Evolutionary conservation across 2,888 invertebrate species (phyloP).

Genomic region (Ectemnius lituratus): DNA sequence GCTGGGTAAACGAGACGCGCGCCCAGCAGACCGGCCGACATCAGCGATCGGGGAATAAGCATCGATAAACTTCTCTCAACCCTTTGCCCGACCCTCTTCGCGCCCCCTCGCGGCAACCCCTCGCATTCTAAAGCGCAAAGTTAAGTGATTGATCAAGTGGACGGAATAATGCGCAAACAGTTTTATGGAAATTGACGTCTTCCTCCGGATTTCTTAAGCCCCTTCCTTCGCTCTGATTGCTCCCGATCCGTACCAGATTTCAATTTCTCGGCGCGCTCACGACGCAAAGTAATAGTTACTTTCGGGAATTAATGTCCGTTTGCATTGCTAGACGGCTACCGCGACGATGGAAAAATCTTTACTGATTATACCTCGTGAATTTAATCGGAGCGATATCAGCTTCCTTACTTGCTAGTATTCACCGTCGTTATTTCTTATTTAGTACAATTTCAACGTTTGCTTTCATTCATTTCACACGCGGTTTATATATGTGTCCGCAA

Average conservation of each 20-base stretch:
- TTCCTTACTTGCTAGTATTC: too few relatives aligned
- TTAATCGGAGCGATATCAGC: too few relatives aligned
- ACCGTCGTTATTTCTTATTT: too few relatives aligned
- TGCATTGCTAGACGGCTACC: too few relatives aligned
- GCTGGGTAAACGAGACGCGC: constrained; percentile 52
- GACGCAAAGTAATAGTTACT: too few relatives aligned
- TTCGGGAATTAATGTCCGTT: too few relatives aligned
- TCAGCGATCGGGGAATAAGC: constrained; percentile 55
- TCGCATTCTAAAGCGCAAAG: constrained; percentile 8
- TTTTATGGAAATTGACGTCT: neutral
- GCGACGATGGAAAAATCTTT: neutral
- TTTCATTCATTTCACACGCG: too few relatives aligned
- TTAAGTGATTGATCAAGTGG: constrained; percentile 26
- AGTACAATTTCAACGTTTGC: too few relatives aligned
- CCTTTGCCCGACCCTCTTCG: constrained; percentile 7
- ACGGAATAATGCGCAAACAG: constrained; percentile 38
- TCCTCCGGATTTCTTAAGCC: neutral
- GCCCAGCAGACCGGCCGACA: constrained; percentile 54
- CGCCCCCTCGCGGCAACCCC: neutral
- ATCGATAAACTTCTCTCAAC: constrained; percentile 49
- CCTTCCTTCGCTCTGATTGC: neutral
- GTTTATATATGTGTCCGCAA: too few relatives aligned
- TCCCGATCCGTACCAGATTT: too few relatives aligned
- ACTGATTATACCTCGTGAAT: too few relatives aligned
- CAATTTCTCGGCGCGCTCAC: too few relatives aligned